Evolutionary conservation across 1,140 invertebrate species (phyloP).

Genomic region (Choristoneura fumiferana): DNA sequence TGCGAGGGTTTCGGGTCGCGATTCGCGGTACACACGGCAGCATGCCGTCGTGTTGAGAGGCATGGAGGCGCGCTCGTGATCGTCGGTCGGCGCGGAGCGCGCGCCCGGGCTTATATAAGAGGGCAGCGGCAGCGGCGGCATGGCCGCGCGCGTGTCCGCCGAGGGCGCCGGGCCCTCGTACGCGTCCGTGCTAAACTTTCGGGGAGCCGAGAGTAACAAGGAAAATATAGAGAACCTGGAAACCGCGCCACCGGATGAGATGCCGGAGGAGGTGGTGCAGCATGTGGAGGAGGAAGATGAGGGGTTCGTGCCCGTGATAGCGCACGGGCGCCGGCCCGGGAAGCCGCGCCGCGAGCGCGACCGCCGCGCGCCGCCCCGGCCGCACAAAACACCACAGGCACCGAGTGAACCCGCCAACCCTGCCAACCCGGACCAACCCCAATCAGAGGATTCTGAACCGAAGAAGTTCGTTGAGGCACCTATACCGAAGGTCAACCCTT

Average conservation of each 20-base stretch:
- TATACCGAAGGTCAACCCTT: slow-evolving; percentile 81
- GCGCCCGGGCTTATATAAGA: slow-evolving; percentile 74
- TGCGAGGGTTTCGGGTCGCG: slow-evolving; percentile 48
- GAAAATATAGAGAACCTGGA: slow-evolving; percentile 61
- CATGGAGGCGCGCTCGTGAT: slow-evolving; percentile 76
- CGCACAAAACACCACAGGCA: slow-evolving; percentile 50
- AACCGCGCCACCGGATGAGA: slow-evolving; percentile 46
- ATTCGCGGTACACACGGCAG: slow-evolving; percentile 61
- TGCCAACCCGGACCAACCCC: slow-evolving; percentile 23
- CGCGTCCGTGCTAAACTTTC: slow-evolving; percentile 75
- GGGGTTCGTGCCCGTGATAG: slow-evolving; percentile 74
- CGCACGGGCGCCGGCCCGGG: slow-evolving; percentile 59
- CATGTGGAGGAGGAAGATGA: slow-evolving; percentile 68
- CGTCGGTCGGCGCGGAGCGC: slow-evolving; percentile 71
- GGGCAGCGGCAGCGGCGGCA: slow-evolving; percentile 52
- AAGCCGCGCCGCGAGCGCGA: slow-evolving; percentile 60
- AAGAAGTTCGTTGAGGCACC: slow-evolving; percentile 81
- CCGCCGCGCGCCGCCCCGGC: slow-evolving; percentile 53
- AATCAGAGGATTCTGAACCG: slow-evolving; percentile 42
- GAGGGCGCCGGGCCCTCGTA: slow-evolving; percentile 75
- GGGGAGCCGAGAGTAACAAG: slow-evolving; percentile 64
- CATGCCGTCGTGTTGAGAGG: slow-evolving; percentile 68
- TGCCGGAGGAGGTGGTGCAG: slow-evolving; percentile 47
- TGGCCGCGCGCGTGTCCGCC: slow-evolving; percentile 76
- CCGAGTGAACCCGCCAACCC: slow-evolving; percentile 33